Evolutionary conservation across 2,888 invertebrate genomes (phyloP), one percentile per base, ranked within the genome.

Genomic region (Archips xylosteana): DNA sequence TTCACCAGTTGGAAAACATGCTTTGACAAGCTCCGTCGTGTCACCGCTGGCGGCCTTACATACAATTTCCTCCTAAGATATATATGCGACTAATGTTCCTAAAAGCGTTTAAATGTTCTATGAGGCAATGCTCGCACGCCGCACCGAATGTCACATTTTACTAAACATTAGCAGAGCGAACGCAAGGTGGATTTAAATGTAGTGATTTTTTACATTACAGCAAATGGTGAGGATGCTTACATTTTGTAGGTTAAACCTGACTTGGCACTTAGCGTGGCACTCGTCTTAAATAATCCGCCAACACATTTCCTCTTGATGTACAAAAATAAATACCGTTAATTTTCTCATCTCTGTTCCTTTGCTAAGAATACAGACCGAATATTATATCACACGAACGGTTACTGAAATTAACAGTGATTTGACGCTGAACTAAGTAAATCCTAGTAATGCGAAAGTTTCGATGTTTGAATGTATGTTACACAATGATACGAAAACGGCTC

Each of bases 51-150:
- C 49, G 64, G 64, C 70, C 15, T 15, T 39, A 51, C 42, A n/a
- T 45, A 57, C 47, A 51, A 4, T 47, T 57, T 45, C 59, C 36
- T 57, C 34, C 54, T 54, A 63, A 63, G 70, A 71, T 61, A 54
- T 71, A 75, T 70, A 62, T 63, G 54, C 49, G 70, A 76, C 72
- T 72, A 76, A 76, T 76, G 75, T 73, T 70, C 68, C 75, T 76
- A 75, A 76, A 76, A 76, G 76, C 75, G 61, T 76, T 75, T 73
- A 75, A 75, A 70, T 75, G 75, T 73, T 73, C 63, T 60, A 74
- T 74, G 69, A 74, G 42, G 69, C 73, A 59, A 39, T 59, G 73
- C 45, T 42, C 34, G 63, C 34, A 15, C 49, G 47, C 62, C 54
- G 34, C 62, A 47, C 49, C 51, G 59, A 36, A 72, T 69, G 64